Conservation (phyloP, 2,888 invertebrate species). For the Phoenoteleia sp. region DNA sequence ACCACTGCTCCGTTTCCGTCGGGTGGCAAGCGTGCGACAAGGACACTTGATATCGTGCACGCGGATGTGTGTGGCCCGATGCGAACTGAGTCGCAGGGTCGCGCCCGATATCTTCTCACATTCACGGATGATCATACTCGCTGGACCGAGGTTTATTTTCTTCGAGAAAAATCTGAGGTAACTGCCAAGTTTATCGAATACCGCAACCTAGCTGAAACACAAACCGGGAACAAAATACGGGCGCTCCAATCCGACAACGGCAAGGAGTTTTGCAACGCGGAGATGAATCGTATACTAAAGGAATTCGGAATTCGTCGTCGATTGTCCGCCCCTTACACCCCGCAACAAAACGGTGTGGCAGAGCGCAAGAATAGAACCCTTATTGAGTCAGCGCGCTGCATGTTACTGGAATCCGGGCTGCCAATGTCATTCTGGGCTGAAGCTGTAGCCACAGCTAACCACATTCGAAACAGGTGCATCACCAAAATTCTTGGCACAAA, state of each 20-base stretch:
- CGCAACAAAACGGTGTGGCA: slow-evolving; percentile 77
- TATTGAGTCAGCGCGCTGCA: slow-evolving; percentile 74
- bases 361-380: slow-evolving; percentile 77
- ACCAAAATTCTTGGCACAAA: slow-evolving; percentile 53
- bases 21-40: no score
- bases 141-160: no score
- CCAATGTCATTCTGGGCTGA: slow-evolving; percentile 55
- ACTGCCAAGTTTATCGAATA: no score
- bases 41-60: no score
- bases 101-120: no score
- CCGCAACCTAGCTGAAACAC: background rate
- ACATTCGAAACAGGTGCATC: slow-evolving; percentile 76
- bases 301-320: background rate
- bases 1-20: no score
- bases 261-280: background rate
- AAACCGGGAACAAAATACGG: background rate
- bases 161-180: no score
- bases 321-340: background rate
- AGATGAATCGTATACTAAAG: background rate
- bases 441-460: slow-evolving; percentile 75
- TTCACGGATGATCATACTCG: no score
- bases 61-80: no score
- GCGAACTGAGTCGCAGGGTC: no score
- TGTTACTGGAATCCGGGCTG: slow-evolving; percentile 71
- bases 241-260: background rate